Evolutionary conservation across 2,797 vertebrate genomes (phyloP).

Genomic region (Lagodon rhomboides): DNA sequence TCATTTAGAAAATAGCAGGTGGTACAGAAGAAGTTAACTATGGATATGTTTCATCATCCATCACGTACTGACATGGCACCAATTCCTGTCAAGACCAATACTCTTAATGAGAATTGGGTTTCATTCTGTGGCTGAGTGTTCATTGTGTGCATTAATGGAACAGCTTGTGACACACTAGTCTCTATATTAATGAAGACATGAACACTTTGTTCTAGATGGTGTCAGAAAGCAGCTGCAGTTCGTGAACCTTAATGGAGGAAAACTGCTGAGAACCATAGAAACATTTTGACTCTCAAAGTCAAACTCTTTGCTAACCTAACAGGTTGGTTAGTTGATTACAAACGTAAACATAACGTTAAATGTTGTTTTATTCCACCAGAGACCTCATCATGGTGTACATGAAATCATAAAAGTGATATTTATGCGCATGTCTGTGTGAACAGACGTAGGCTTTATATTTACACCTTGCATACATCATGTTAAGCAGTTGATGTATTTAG

Average conservation of each 20-base stretch:
- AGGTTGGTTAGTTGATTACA: neutral
- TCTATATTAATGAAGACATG: neutral
- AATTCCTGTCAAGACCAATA: constrained; percentile 8
- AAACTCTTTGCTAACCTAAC: neutral
- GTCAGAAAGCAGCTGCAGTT: neutral
- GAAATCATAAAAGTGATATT: neutral
- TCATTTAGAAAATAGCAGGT: neutral
- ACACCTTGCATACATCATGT: neutral
- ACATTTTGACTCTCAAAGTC: neutral
- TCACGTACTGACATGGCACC: neutral
- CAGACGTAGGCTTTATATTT: neutral
- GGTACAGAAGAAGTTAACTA: constrained; percentile 6
- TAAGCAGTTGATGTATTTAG: too few relatives aligned
- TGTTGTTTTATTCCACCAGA: neutral
- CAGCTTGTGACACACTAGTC: constrained; percentile 6
- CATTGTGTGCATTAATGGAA: neutral
- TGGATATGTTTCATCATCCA: neutral
- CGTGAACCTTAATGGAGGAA: neutral
- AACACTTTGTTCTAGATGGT: constrained; percentile 12
- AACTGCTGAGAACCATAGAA: neutral
- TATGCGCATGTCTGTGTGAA: neutral
- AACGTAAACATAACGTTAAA: neutral
- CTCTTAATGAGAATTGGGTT: neutral
- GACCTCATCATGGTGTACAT: neutral
- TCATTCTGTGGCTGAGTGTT: constrained; percentile 15